Conservation (phyloP, 2,888 invertebrate species). For the Eurois occulta region DNA sequence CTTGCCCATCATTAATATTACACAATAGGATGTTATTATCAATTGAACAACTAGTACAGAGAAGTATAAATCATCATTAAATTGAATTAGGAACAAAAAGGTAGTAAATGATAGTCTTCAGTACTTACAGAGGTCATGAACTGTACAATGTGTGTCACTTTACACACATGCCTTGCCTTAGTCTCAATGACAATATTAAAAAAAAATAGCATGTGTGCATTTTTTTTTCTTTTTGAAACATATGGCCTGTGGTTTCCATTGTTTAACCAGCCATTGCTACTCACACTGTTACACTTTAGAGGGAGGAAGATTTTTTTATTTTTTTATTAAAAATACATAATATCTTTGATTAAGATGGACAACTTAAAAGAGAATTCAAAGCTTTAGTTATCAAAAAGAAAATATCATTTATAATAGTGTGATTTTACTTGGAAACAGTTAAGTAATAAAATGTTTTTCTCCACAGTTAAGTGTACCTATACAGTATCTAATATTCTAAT, state of each 20-base stretch:
- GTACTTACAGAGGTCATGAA: constrained; percentile 40
- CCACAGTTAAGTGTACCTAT: background rate
- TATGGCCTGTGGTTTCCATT: background rate
- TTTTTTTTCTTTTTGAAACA: constrained; percentile 14
- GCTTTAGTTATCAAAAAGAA: background rate
- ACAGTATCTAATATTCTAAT: background rate
- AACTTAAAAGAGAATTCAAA: background rate
- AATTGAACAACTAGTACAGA: constrained; percentile 28
- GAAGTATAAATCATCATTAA: constrained; percentile 53
- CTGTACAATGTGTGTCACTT: constrained; percentile 31
- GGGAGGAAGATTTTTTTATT: background rate
- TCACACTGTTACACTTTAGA: background rate
- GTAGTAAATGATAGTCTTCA: constrained; percentile 19
- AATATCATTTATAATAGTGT: background rate
- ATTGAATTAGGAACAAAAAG: constrained; percentile 51
- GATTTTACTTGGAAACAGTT: background rate
- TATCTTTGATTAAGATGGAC: background rate
- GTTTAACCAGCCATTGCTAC: background rate
- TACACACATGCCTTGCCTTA: constrained; percentile 26
- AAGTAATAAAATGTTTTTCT: background rate
- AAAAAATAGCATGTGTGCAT: constrained; percentile 12
- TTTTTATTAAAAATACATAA: background rate
- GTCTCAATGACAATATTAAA: constrained; percentile 21
- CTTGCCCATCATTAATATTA: constrained; percentile 23
- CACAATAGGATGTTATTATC: constrained; percentile 34